These are phyloP conservation scores for Drosophila lini DNA, from an alignment of 1,140 invertebrate species.

Conservation along the genomic window DNA sequence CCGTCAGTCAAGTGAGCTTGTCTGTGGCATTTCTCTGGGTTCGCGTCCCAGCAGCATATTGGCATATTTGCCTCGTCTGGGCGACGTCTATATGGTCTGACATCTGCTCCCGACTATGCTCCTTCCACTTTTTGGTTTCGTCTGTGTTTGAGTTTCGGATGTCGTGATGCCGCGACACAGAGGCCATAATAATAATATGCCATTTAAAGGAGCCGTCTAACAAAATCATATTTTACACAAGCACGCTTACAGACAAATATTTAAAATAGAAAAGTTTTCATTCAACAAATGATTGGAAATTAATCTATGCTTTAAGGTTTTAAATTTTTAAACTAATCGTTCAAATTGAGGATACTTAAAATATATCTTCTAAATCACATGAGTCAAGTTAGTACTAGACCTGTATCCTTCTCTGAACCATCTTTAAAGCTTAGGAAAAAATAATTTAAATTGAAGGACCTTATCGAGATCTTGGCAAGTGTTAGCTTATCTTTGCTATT, in stretches of 20 bases:
- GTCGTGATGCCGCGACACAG: slow-evolving; percentile 13
- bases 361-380: no score
- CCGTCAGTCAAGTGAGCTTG: slow-evolving; percentile 20
- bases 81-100: slow-evolving; percentile 55
- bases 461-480: slow-evolving; percentile 3
- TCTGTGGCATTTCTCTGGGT: slow-evolving; percentile 27
- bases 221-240: slow-evolving; percentile 6
- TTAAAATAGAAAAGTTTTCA: no score
- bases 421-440: not conserved
- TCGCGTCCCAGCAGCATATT: slow-evolving; percentile 38
- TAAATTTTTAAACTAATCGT: not conserved
- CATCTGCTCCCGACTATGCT: slow-evolving; percentile 24
- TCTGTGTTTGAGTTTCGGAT: slow-evolving; percentile 20
- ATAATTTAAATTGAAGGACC: not conserved
- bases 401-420: not conserved
- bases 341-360: not conserved
- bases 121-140: not conserved
- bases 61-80: slow-evolving; percentile 58
- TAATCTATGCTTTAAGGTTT: not conserved
- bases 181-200: slow-evolving; percentile 21
- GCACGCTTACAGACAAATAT: not conserved
- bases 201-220: slow-evolving; percentile 10
- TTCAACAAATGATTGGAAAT: no score
- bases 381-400: no score
- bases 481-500: no score